phyloP scores from a whole-genome alignment of 2,113 vertebrate genomes.

The Gallinago jamesoni region DNA sequence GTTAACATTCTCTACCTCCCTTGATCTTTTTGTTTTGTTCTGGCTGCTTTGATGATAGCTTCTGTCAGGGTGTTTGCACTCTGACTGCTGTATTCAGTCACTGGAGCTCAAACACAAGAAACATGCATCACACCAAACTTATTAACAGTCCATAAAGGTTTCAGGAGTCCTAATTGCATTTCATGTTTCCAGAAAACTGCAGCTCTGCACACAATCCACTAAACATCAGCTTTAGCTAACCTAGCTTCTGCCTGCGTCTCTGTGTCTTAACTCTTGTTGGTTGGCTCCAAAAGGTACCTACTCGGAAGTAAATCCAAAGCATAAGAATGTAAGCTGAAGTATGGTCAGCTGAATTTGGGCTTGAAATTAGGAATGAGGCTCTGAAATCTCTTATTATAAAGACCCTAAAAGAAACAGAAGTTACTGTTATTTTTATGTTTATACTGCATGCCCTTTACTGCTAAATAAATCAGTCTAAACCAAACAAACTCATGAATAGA shows the following conservation, averaged over 20 bases:
- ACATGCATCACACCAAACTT: neutral
- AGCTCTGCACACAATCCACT: neutral
- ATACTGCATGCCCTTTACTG: neutral
- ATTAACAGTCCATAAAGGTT: neutral
- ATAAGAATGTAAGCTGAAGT: neutral
- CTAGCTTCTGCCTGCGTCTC: neutral
- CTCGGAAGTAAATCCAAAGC: neutral
- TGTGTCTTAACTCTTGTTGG: neutral
- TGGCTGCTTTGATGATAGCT: neutral
- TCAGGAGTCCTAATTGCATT: neutral
- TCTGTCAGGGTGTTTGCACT: neutral
- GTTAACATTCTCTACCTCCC: neutral
- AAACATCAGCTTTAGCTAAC: neutral
- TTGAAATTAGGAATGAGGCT: neutral
- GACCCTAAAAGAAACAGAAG: neutral
- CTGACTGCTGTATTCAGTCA: neutral
- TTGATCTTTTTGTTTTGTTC: neutral
- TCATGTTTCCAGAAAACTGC: neutral
- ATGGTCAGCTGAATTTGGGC: neutral
- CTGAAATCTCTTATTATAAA: neutral
- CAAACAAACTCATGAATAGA: neutral
- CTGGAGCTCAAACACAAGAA: neutral
- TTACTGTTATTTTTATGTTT: neutral
- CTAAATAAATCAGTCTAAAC: neutral
- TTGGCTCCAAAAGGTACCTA: neutral